Conservation (phyloP, 2,797 vertebrate genomes). For the Alauda arvensis region DNA sequence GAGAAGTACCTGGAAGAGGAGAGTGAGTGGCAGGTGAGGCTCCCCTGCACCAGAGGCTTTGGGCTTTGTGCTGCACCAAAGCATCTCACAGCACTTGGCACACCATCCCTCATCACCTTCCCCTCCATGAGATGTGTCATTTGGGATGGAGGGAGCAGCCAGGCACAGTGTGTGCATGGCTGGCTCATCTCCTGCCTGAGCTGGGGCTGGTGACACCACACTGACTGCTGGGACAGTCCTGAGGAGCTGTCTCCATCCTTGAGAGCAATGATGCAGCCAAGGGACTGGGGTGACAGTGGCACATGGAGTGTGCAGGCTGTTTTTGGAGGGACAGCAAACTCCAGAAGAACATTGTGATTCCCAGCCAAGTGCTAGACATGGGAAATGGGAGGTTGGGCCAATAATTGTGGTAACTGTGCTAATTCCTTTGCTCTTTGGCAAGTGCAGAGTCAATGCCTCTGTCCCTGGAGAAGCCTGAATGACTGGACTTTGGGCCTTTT, state of each 20-base stretch:
- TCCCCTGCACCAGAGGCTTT: not conserved
- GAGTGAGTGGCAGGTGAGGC: constrained; percentile 82
- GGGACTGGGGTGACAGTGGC: not conserved
- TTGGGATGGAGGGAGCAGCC: not conserved
- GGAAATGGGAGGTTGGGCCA: not conserved
- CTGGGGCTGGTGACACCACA: not conserved
- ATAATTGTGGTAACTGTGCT: not conserved
- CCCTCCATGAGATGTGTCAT: not conserved
- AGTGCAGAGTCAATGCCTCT: not conserved
- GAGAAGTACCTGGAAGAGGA: constrained; percentile 67
- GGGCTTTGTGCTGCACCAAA: not conserved
- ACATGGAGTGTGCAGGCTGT: not conserved
- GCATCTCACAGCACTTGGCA: not conserved
- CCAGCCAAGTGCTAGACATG: not conserved
- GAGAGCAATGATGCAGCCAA: not conserved
- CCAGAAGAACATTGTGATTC: not conserved
- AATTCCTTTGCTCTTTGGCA: not conserved
- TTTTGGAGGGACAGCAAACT: not conserved
- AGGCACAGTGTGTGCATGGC: not conserved
- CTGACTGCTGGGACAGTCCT: not conserved
- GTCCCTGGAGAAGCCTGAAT: not conserved
- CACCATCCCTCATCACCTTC: not conserved
- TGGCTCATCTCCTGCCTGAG: not conserved
- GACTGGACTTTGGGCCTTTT: not conserved
- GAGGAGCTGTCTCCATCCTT: not conserved